phyloP scores from a whole-genome alignment of 2,113 vertebrate genomes.

The Clarias gariepinus region DNA sequence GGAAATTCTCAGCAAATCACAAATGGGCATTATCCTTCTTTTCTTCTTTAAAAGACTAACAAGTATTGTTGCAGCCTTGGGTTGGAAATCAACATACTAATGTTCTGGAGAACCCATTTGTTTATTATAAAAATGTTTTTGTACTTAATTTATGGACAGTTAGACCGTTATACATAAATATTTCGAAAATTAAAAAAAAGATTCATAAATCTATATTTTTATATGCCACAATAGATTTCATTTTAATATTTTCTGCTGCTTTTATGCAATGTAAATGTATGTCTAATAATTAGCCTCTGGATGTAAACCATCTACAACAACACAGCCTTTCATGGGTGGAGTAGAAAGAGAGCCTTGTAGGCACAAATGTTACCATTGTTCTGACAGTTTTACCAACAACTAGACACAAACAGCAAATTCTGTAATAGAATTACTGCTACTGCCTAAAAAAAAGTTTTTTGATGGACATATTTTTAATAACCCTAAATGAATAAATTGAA shows the following conservation, averaged over 20 bases:
- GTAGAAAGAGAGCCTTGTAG: conserved; percentile 67
- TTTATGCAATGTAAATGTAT: conserved; percentile 53
- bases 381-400: conserved; percentile 13
- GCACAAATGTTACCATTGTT: conserved; percentile 65
- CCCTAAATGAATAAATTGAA: neutral
- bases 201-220: conserved; percentile 21
- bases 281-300: conserved; percentile 53
- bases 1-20: conserved; percentile 11
- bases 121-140: conserved; percentile 10
- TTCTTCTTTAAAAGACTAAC: neutral
- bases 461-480: conserved; percentile 9
- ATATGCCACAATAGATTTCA: conserved; percentile 3
- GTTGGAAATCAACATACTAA: conserved; percentile 9
- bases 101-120: neutral
- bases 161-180: conserved; percentile 22
- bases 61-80: conserved; percentile 1
- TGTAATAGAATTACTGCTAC: conserved; percentile 22
- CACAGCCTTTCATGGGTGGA: conserved; percentile 60
- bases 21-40: conserved; percentile 28
- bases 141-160: conserved; percentile 54
- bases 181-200: neutral
- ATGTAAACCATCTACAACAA: conserved; percentile 54
- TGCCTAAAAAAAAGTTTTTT: neutral
- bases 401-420: conserved; percentile 23
- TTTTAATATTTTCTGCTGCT: conserved; percentile 12